These are phyloP conservation scores for Lobophora halterata DNA, from an alignment of 2,888 invertebrate genomes.

Conservation along the genomic window DNA sequence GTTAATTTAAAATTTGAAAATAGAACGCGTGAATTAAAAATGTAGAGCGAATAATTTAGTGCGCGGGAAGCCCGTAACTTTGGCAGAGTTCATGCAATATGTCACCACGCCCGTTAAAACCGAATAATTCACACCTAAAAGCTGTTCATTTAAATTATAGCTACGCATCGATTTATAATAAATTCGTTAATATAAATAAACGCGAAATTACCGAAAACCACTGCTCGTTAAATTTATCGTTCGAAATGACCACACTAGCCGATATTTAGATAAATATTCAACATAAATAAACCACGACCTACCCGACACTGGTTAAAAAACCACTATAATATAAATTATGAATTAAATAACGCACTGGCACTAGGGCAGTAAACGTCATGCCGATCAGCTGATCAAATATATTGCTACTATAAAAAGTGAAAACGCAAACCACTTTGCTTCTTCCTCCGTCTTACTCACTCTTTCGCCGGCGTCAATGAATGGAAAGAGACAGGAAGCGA, in stretches of 20 bases:
- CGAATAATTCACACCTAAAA: slow-evolving; percentile 19
- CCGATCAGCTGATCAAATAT: slow-evolving; percentile 81
- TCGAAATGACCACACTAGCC: slow-evolving; percentile 31
- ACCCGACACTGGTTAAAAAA: slow-evolving; percentile 65
- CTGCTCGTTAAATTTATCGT: slow-evolving; percentile 43
- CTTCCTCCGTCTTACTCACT: slow-evolving; percentile 51
- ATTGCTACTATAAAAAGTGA: slow-evolving; percentile 81
- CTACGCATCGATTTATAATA: slow-evolving; percentile 37
- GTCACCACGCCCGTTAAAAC: slow-evolving; percentile 17
- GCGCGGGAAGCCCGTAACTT: slow-evolving; percentile 28
- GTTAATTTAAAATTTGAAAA: not conserved
- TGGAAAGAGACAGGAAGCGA: slow-evolving; percentile 48
- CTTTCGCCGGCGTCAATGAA: slow-evolving; percentile 24
- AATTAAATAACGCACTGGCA: slow-evolving; percentile 72
- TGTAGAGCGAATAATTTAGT: slow-evolving; percentile 6
- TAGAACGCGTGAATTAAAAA: slow-evolving; percentile 5
- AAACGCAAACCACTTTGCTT: slow-evolving; percentile 73
- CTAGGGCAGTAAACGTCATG: slow-evolving; percentile 74
- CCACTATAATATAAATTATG: slow-evolving; percentile 76
- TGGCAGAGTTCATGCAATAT: slow-evolving; percentile 22
- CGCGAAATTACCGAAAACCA: slow-evolving; percentile 42
- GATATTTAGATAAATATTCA: slow-evolving; percentile 65
- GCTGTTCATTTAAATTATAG: slow-evolving; percentile 31
- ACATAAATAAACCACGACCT: slow-evolving; percentile 75
- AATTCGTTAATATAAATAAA: slow-evolving; percentile 38